Conservation (phyloP, 2,113 vertebrate genomes). For the Abramis brama region DNA sequence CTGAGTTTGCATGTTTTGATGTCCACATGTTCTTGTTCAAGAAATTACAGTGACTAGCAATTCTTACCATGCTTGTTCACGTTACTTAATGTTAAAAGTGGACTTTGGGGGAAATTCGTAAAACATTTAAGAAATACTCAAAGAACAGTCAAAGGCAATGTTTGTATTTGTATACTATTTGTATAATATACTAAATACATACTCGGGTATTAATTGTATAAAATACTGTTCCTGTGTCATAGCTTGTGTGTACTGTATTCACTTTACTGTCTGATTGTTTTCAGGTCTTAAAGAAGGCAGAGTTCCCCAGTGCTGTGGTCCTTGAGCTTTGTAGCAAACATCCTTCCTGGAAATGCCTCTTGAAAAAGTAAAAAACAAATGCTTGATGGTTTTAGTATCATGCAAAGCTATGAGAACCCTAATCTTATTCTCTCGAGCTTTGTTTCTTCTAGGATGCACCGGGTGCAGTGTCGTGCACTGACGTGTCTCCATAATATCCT, state of each 20-base stretch:
- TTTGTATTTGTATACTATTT: not conserved
- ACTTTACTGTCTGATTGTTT: not conserved
- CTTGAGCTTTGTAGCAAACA: conserved; percentile 81
- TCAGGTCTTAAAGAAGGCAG: conserved; percentile 92
- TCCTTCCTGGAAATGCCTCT: conserved; percentile 86
- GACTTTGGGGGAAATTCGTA: not conserved
- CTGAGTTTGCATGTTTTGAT: too few relatives aligned
- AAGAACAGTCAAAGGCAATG: not conserved
- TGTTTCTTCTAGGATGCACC: conserved; percentile 79
- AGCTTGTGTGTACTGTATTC: conserved; percentile 6
- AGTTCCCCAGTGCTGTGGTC: conserved; percentile 81
- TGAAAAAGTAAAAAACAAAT: conserved; percentile 83
- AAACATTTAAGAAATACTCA: not conserved
- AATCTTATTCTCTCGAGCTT: not conserved
- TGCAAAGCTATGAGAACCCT: not conserved
- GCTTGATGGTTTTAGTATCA: not conserved
- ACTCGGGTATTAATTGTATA: not conserved
- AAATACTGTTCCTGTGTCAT: not conserved
- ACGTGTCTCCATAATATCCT: conserved; percentile 92
- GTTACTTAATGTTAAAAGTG: too few relatives aligned
- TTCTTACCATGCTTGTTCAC: too few relatives aligned
- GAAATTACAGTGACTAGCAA: too few relatives aligned
- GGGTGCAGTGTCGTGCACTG: conserved; percentile 89
- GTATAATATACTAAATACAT: not conserved
- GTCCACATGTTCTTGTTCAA: too few relatives aligned